Conservation (phyloP, 2,113 vertebrate species). For the Anhinga rufa region DNA sequence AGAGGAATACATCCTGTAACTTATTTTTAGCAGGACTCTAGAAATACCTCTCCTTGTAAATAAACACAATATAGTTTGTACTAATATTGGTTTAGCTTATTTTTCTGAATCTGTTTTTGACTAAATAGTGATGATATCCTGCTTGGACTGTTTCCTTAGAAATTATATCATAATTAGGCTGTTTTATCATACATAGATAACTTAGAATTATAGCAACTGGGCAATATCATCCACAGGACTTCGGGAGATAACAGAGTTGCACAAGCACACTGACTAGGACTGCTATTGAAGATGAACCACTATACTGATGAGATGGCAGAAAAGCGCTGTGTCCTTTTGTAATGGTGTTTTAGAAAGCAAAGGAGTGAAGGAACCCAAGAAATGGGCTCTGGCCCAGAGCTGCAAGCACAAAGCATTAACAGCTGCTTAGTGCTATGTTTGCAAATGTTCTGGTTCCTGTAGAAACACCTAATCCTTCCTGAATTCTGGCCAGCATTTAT, state of each 20-base stretch:
- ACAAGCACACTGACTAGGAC: not conserved
- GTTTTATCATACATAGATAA: not conserved
- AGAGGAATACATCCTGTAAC: not conserved
- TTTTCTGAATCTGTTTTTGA: not conserved
- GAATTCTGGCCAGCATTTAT: conserved; percentile 18
- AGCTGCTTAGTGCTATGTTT: conserved; percentile 35
- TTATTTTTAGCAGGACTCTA: not conserved
- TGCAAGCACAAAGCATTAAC: not conserved
- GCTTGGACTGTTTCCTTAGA: not conserved
- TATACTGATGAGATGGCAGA: not conserved
- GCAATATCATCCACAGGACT: not conserved
- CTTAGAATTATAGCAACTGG: not conserved
- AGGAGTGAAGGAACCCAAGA: not conserved
- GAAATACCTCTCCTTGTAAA: not conserved
- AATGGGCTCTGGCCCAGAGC: not conserved
- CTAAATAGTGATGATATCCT: not conserved
- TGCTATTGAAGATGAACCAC: not conserved
- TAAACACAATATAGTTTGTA: not conserved
- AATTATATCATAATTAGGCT: not conserved
- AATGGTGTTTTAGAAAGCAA: not conserved
- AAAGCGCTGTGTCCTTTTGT: not conserved
- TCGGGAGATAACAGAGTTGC: not conserved
- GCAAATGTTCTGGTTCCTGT: conserved; percentile 43
- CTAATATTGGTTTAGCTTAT: not conserved
- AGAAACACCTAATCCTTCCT: conserved; percentile 61